Evolutionary conservation across 2,113 vertebrate species (phyloP).

Genomic region (Hemiscyllium ocellatum): DNA sequence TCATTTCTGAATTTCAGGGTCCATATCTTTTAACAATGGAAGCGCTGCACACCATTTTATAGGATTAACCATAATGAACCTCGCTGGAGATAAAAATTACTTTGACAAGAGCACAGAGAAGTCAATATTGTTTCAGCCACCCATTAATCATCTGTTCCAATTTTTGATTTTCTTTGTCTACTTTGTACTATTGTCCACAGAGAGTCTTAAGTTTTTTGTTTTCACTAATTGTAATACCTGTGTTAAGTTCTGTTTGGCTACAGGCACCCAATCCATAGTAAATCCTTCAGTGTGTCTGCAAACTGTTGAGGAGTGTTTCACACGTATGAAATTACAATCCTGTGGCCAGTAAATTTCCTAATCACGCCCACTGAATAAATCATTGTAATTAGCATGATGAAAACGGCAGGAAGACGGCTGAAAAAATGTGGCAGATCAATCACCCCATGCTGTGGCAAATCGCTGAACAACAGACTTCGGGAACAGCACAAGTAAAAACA

Average conservation of each 20-base stretch:
- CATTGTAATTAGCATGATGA: conserved; percentile 30
- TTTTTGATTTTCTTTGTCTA: background rate
- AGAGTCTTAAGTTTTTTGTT: background rate
- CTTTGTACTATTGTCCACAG: background rate
- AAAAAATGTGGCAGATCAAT: conserved; percentile 24
- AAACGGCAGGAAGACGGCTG: conserved; percentile 23
- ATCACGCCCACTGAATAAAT: conserved; percentile 27
- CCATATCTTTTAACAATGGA: background rate
- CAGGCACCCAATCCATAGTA: background rate
- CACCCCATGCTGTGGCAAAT: conserved; percentile 30
- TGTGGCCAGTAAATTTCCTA: conserved; percentile 31
- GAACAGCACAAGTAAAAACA: conserved; percentile 8
- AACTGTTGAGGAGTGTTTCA: background rate
- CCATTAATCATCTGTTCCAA: background rate
- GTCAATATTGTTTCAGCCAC: background rate
- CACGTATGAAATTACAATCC: conserved; percentile 22
- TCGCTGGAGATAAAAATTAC: background rate
- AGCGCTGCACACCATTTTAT: background rate
- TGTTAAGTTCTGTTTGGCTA: background rate
- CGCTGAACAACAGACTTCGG: conserved; percentile 19
- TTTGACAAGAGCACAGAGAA: background rate
- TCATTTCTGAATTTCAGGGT: no score
- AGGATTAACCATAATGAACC: background rate
- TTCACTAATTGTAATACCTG: background rate
- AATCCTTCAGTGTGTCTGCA: background rate